A percentile compares a stretch with the other conserved stretches of the same genome.
Conservation (phyloP, 2,888 invertebrate genomes). For the Tortrix viridana region DNA sequence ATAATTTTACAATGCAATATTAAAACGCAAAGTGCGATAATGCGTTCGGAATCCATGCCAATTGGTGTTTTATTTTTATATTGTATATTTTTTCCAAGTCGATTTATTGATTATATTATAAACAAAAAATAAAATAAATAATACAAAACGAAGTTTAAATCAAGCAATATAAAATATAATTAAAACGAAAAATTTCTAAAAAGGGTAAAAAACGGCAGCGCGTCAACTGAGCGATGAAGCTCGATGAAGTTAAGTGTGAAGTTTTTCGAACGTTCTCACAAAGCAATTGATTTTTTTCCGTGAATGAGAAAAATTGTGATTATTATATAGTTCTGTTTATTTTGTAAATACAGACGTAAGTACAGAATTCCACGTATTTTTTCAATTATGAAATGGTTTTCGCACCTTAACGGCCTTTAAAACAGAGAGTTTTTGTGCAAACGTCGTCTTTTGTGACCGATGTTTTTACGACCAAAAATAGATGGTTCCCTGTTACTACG, state of each 20-base stretch:
- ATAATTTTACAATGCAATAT: not conserved
- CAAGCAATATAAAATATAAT: not conserved
- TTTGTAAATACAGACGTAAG: constrained; percentile 44
- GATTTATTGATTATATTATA: not conserved
- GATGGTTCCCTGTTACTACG: constrained; percentile 12
- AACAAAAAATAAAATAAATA: not conserved
- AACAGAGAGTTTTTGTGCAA: not conserved
- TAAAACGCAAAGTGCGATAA: constrained; percentile 18
- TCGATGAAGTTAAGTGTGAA: too few relatives aligned
- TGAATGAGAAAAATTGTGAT: constrained; percentile 40
- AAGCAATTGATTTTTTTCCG: constrained; percentile 45
- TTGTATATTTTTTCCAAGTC: not conserved
- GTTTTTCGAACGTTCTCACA: constrained; percentile 40
- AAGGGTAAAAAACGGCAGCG: not conserved
- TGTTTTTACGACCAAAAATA: constrained; percentile 39
- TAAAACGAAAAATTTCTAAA: not conserved
- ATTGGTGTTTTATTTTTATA: not conserved
- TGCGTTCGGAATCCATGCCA: constrained; percentile 8
- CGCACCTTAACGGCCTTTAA: not conserved
- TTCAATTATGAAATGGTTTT: not conserved
- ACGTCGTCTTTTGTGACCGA: constrained; percentile 16
- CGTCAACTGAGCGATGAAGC: not conserved
- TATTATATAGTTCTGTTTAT: constrained; percentile 43
- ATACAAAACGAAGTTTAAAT: not conserved
- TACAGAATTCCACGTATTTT: constrained; percentile 4